These are phyloP conservation scores for Pangasius sanitwongsei DNA, from an alignment of 2,797 vertebrate genomes.

Conservation along the genomic window DNA sequence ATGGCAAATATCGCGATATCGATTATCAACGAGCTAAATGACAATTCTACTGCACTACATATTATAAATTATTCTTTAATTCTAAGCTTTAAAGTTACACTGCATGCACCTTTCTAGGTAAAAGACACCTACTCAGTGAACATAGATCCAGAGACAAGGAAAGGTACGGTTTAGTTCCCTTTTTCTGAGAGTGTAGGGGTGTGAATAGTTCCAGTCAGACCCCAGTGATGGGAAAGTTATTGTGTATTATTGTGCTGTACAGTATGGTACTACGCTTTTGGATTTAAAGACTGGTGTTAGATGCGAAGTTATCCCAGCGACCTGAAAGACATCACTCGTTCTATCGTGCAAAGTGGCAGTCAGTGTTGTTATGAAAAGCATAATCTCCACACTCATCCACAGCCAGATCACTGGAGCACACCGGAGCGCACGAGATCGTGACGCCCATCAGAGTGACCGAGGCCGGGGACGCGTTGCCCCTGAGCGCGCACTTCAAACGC, in stretches of 20 bases:
- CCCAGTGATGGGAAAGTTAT: neutral
- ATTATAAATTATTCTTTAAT: neutral
- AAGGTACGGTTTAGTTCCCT: too few relatives aligned
- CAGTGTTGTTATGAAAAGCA: neutral
- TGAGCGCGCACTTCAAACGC: constrained; percentile 91
- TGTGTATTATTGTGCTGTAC: neutral
- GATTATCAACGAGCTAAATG: neutral
- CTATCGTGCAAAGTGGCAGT: neutral
- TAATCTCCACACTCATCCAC: constrained; percentile 40
- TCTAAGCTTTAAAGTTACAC: neutral
- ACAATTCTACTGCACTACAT: neutral
- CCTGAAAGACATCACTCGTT: neutral
- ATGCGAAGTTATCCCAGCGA: neutral
- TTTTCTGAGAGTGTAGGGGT: neutral
- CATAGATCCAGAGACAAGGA: neutral
- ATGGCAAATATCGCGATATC: neutral
- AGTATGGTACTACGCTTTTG: neutral
- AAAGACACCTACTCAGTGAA: neutral
- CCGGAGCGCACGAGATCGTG: constrained; percentile 88
- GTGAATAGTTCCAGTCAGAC: neutral
- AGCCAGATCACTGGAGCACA: constrained; percentile 80
- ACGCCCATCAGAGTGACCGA: constrained; percentile 91
- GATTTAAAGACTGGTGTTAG: too few relatives aligned
- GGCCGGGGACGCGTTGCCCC: constrained; percentile 87
- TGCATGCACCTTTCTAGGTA: neutral